phyloP scores from a whole-genome alignment of 2,888 invertebrate species.

The Bombylius major region DNA sequence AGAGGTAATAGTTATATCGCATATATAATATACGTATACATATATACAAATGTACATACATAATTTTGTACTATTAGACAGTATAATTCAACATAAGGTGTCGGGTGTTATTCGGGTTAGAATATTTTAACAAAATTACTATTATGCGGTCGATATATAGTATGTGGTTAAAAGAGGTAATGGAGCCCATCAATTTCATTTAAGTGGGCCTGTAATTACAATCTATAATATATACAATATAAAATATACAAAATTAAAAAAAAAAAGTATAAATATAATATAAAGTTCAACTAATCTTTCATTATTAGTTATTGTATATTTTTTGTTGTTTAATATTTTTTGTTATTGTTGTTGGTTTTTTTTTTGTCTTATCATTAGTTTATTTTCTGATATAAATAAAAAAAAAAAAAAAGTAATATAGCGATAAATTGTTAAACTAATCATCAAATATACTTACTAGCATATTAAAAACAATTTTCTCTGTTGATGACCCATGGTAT shows the following conservation, averaged over 20 bases:
- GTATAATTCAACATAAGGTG: not conserved
- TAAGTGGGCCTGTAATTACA: conserved; percentile 13
- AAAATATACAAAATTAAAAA: too few species aligned
- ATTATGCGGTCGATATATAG: conserved; percentile 1
- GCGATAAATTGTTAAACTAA: too few species aligned
- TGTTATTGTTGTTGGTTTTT: not conserved
- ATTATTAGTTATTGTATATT: not conserved
- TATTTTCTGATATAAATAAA: too few species aligned
- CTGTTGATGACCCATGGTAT: too few species aligned
- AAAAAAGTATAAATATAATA: not conserved
- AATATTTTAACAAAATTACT: conserved; percentile 5
- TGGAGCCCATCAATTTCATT: conserved; percentile 15
- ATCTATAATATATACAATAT: not conserved
- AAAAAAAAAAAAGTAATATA: too few species aligned
- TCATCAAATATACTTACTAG: too few species aligned
- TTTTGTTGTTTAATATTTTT: not conserved
- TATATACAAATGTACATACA: too few species aligned
- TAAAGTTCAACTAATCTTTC: not conserved
- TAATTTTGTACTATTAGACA: too few species aligned
- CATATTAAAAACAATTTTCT: too few species aligned
- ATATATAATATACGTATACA: too few species aligned
- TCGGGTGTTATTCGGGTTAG: not conserved
- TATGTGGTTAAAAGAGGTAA: conserved; percentile 12
- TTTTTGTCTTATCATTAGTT: not conserved
- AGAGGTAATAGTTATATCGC: too few species aligned